Evolutionary conservation across 2,888 invertebrate species (phyloP).

Genomic region (Leistus spinibarbis): DNA sequence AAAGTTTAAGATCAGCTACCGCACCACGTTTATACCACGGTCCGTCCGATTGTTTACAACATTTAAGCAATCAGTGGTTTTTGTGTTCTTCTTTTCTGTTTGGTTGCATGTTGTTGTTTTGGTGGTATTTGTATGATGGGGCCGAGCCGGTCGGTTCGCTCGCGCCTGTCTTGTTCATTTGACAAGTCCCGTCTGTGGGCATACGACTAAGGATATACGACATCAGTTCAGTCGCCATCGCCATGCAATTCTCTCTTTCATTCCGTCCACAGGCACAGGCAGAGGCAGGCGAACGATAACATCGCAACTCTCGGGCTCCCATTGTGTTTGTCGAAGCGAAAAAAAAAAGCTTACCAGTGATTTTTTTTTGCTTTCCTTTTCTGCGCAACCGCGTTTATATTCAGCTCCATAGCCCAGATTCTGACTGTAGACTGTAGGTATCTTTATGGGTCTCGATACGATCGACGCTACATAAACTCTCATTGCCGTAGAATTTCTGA

Average conservation of each 20-base stretch:
- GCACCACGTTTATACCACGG: not conserved
- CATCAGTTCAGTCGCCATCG: not conserved
- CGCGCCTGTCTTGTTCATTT: conserved; percentile 4
- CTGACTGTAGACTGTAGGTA: not conserved
- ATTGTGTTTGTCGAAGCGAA: conserved; percentile 28
- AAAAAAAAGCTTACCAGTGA: not conserved
- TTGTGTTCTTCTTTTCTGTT: conserved; percentile 16
- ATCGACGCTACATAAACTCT: not conserved
- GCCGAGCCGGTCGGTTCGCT: not conserved
- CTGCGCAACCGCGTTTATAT: not conserved
- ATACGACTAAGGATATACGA: conserved; percentile 1
- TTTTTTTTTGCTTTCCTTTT: not conserved
- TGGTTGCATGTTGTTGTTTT: not conserved
- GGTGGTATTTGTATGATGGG: not conserved
- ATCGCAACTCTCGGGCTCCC: conserved; percentile 10
- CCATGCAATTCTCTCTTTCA: conserved; percentile 2
- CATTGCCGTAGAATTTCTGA: not conserved
- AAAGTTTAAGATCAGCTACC: not conserved
- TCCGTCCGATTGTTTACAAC: conserved; percentile 26
- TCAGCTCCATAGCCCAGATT: not conserved
- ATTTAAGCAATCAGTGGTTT: conserved; percentile 31
- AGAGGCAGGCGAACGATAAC: conserved; percentile 14
- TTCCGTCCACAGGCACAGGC: too few relatives aligned
- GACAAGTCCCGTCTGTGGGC: conserved; percentile 4
- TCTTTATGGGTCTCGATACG: conserved; percentile 7